Conservation (phyloP, 2,113 vertebrate species). For the Pangasianodon gigas region DNA sequence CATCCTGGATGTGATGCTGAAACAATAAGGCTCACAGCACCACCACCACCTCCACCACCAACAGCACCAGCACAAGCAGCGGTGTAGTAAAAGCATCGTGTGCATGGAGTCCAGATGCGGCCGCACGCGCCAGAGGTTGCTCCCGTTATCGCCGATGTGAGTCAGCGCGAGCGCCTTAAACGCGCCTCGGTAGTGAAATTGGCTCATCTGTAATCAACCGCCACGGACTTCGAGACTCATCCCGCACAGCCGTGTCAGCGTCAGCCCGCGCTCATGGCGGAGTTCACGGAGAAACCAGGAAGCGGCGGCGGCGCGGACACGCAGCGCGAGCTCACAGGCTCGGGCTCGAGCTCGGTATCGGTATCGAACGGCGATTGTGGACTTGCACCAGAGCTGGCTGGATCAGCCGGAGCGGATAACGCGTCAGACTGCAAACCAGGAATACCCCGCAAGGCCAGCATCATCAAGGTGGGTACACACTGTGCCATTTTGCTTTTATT, state of each 20-base stretch:
- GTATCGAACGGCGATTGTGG: conserved; percentile 32
- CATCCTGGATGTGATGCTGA: conserved; percentile 40
- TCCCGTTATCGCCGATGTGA: background rate
- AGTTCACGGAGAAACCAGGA: conserved; percentile 34
- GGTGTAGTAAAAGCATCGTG: conserved; percentile 7
- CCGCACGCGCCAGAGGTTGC: conserved; percentile 22
- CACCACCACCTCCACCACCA: background rate
- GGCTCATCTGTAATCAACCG: background rate
- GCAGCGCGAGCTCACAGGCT: background rate
- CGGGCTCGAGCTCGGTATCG: background rate
- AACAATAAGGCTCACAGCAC: conserved; percentile 48
- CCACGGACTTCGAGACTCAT: background rate
- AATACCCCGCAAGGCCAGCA: conserved; percentile 30
- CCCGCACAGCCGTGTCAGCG: background rate
- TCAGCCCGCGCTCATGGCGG: conserved; percentile 19
- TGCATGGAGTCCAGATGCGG: conserved; percentile 26
- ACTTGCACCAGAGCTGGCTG: background rate
- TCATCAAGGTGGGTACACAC: conserved; percentile 19
- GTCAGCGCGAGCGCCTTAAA: background rate
- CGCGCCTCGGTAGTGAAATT: background rate
- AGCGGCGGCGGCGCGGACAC: conserved; percentile 6
- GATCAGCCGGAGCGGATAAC: conserved; percentile 1
- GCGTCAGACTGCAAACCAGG: conserved; percentile 1
- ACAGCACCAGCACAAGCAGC: background rate
- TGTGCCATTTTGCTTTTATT: background rate